Percentiles rank a stretch among this genome's conserved stretches.
These are phyloP conservation scores for Rhodophaea formosa DNA, from an alignment of 2,888 invertebrate genomes.

Conservation along the genomic window DNA sequence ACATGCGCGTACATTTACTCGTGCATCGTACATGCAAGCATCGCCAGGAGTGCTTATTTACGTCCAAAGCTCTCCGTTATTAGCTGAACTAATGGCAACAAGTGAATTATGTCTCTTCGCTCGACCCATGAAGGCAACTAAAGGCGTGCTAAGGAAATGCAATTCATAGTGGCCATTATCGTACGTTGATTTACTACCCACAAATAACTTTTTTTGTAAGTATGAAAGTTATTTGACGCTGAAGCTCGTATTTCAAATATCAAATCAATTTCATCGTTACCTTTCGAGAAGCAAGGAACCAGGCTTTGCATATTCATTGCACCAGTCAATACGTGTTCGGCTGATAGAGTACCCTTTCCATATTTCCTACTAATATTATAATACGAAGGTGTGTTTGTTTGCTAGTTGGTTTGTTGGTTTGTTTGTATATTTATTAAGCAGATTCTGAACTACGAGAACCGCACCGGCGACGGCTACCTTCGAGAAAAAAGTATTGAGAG, in stretches of 20 bases:
- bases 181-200: conserved; percentile 41
- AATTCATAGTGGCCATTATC: conserved; percentile 49
- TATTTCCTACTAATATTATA: too few relatives aligned
- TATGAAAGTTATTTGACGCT: background rate
- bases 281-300: conserved; percentile 7
- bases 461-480: too few relatives aligned
- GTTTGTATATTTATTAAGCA: too few relatives aligned
- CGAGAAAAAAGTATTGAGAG: too few relatives aligned
- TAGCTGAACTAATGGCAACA: conserved; percentile 41
- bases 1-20: background rate
- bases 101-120: conserved; percentile 41
- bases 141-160: conserved; percentile 49
- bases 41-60: conserved; percentile 25
- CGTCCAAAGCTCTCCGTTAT: conserved; percentile 33
- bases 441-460: too few relatives aligned
- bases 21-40: background rate
- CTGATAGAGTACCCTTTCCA: conserved; percentile 8
- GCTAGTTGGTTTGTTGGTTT: too few relatives aligned
- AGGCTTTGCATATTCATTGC: background rate
- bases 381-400: too few relatives aligned
- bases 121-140: conserved; percentile 40
- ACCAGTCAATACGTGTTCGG: background rate
- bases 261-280: conserved; percentile 3
- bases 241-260: background rate
- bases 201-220: conserved; percentile 27